A percentile compares a stretch with the other conserved stretches of the same genome.
Evolutionary conservation across 2,797 vertebrate species (phyloP).

Genomic region (Microtus californicus): DNA sequence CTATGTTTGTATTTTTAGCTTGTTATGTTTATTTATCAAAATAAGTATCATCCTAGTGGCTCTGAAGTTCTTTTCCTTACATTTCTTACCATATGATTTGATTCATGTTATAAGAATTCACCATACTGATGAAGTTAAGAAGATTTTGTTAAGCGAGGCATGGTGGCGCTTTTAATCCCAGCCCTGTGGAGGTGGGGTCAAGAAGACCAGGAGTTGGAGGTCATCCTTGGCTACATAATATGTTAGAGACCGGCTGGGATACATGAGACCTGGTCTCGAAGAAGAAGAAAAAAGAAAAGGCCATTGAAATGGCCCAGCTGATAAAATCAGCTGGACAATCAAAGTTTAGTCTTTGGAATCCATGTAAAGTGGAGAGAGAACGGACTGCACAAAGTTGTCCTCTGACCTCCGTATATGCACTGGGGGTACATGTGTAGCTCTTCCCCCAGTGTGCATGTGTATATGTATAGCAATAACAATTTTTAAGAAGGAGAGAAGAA

Average conservation of each 20-base stretch:
- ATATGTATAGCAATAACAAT: no score
- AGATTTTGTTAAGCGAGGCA: background rate
- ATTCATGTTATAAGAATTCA: background rate
- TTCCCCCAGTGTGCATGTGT: no score
- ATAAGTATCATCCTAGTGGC: background rate
- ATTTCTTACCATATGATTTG: background rate
- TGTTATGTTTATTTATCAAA: conserved; percentile 45
- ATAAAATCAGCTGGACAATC: background rate
- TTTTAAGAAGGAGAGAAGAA: background rate
- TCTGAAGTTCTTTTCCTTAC: conserved; percentile 20
- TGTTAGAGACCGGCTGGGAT: background rate
- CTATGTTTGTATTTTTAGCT: background rate
- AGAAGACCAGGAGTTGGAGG: background rate
- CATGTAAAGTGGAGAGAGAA: background rate
- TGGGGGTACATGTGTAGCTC: background rate
- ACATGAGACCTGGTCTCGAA: background rate
- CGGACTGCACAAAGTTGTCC: background rate
- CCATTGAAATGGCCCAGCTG: background rate
- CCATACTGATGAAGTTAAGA: background rate
- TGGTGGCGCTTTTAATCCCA: background rate
- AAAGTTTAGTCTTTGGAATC: no score
- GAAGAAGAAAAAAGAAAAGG: background rate
- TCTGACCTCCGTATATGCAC: background rate
- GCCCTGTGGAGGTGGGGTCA: background rate
- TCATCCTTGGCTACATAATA: background rate